Conservation (phyloP, 2,888 invertebrate species). For the Ypsolopha sequella region DNA sequence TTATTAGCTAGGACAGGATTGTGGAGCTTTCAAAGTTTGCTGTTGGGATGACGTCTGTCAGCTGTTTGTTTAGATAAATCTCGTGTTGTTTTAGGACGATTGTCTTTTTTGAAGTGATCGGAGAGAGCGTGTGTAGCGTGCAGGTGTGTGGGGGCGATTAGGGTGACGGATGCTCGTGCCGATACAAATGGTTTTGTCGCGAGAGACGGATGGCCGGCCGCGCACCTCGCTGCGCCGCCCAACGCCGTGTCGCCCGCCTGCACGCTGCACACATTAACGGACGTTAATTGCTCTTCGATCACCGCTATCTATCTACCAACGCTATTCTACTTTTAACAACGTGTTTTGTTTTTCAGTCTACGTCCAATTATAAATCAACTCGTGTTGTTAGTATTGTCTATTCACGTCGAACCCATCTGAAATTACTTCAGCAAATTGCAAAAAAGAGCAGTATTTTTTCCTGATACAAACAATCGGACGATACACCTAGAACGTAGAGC, state of each 20-base stretch:
- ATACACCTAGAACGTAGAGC: conserved; percentile 7
- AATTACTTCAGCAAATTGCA: not conserved
- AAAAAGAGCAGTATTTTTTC: not conserved
- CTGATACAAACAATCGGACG: not conserved
- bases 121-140: conserved; percentile 14
- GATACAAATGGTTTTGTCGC: conserved; percentile 52
- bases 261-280: conserved; percentile 29
- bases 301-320: conserved; percentile 6
- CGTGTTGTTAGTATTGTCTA: no score
- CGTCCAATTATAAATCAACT: not conserved
- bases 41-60: not conserved
- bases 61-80: not conserved
- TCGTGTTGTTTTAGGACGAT: not conserved
- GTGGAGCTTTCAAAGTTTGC: conserved; percentile 13
- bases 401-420: not conserved
- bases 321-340: not conserved
- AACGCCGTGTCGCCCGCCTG: conserved; percentile 8
- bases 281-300: conserved; percentile 48
- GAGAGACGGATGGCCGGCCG: conserved; percentile 41
- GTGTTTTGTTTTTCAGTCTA: conserved; percentile 1
- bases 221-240: conserved; percentile 18
- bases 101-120: conserved; percentile 5
- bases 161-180: conserved; percentile 47
- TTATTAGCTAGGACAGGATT: conserved; percentile 33
- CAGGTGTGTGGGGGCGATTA: conserved; percentile 54